Conservation (phyloP, 2,113 vertebrate genomes). For the Progne subis region DNA sequence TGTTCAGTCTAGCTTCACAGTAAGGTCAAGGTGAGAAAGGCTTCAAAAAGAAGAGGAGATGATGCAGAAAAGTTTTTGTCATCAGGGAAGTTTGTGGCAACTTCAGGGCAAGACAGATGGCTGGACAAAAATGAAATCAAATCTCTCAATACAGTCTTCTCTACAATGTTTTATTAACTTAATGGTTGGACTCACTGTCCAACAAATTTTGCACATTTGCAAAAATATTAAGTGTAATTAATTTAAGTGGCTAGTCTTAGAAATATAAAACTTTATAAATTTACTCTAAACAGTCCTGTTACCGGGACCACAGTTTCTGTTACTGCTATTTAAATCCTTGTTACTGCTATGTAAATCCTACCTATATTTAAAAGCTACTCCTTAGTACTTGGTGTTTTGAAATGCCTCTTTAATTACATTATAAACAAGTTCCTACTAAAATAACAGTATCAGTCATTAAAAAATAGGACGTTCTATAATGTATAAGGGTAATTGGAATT, state of each 20-base stretch:
- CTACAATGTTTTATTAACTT: not conserved
- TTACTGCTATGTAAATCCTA: not conserved
- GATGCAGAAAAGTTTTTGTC: not conserved
- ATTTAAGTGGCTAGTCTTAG: not conserved
- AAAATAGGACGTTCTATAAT: not conserved
- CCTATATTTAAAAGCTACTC: not conserved
- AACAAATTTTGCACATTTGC: not conserved
- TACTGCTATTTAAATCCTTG: not conserved
- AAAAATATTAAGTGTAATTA: not conserved
- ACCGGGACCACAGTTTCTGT: not conserved
- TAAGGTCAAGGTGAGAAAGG: not conserved
- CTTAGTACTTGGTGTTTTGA: not conserved
- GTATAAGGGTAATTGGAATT: not conserved
- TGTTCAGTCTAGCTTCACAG: not conserved
- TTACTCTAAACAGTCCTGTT: not conserved
- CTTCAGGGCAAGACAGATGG: not conserved
- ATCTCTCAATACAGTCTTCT: not conserved
- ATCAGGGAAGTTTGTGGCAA: not conserved
- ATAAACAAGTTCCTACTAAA: not conserved
- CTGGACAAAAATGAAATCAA: not conserved
- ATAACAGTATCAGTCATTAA: not conserved
- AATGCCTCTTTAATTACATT: not conserved
- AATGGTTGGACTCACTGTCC: not conserved
- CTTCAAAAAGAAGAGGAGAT: not conserved
- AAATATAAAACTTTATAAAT: not conserved